Evolutionary conservation across 2,797 vertebrate species (phyloP).

Genomic region (Vipera ursinii): DNA sequence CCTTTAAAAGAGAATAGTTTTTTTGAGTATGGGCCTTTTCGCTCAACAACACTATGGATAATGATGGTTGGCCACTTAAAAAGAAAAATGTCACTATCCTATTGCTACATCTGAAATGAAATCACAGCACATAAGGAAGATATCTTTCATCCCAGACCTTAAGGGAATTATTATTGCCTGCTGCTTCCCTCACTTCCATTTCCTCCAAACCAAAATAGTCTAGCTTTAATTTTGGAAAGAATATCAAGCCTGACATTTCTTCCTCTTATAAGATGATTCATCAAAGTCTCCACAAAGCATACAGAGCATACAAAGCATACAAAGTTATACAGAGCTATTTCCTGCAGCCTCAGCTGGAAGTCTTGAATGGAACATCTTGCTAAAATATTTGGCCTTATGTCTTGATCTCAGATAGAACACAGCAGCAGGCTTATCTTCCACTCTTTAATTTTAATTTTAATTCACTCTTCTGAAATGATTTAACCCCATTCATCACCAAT

Average conservation of each 20-base stretch:
- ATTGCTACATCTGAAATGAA: background rate
- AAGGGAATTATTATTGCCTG: background rate
- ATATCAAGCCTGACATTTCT: slow-evolving; percentile 10
- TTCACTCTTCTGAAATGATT: slow-evolving; percentile 42
- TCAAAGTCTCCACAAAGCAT: slow-evolving; percentile 3
- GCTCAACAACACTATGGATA: background rate
- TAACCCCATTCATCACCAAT: slow-evolving; percentile 7
- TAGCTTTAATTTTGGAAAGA: slow-evolving; percentile 18
- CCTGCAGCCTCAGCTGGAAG: slow-evolving; percentile 5
- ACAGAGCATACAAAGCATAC: too few species aligned
- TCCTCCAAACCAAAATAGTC: background rate
- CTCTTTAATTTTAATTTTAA: background rate
- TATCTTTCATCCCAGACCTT: background rate
- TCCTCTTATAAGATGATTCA: slow-evolving; percentile 14
- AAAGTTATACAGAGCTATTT: slow-evolving; percentile 38
- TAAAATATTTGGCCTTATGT: slow-evolving; percentile 41
- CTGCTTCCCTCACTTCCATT: background rate
- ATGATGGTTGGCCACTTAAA: background rate
- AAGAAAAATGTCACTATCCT: background rate
- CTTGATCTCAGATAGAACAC: slow-evolving; percentile 10
- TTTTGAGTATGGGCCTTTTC: background rate
- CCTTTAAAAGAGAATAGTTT: background rate
- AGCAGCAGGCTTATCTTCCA: background rate
- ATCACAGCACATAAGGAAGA: background rate
- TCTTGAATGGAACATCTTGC: slow-evolving; percentile 6